These are phyloP conservation scores for Brachyhypopomus gauderio DNA, from an alignment of 2,113 vertebrate species.

Conservation along the genomic window DNA sequence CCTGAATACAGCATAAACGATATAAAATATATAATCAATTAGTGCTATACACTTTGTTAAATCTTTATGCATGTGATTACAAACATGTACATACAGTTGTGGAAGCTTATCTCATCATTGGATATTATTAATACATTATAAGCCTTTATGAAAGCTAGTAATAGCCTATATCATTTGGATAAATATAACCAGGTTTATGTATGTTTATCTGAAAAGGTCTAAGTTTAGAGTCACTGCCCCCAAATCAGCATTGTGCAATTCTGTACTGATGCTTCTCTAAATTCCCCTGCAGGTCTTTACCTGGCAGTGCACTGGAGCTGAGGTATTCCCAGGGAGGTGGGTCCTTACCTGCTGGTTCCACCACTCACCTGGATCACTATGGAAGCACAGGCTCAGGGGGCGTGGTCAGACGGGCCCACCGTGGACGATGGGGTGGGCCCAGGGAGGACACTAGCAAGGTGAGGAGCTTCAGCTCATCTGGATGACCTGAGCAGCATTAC, in stretches of 20 bases:
- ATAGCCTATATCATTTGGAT: too few relatives aligned
- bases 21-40: too few relatives aligned
- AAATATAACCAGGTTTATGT: too few relatives aligned
- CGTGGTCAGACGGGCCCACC: constrained; percentile 76
- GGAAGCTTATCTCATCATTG: too few relatives aligned
- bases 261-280: constrained; percentile 36
- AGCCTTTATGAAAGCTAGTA: too few relatives aligned
- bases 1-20: too few relatives aligned
- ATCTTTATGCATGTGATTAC: too few relatives aligned
- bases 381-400: constrained; percentile 74
- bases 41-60: too few relatives aligned
- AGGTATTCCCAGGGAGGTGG: constrained; percentile 84
- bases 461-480: constrained; percentile 23
- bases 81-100: too few relatives aligned
- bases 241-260: background rate
- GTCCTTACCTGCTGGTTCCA: constrained; percentile 77
- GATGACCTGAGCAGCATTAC: background rate
- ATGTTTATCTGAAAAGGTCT: too few relatives aligned
- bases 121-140: too few relatives aligned
- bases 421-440: constrained; percentile 82
- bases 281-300: constrained; percentile 81
- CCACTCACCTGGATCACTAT: constrained; percentile 82
- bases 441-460: constrained; percentile 87
- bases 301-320: constrained; percentile 88
- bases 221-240: too few relatives aligned